These are phyloP conservation scores for Gerris lacustris DNA, from an alignment of 2,888 invertebrate species.

Conservation along the genomic window DNA sequence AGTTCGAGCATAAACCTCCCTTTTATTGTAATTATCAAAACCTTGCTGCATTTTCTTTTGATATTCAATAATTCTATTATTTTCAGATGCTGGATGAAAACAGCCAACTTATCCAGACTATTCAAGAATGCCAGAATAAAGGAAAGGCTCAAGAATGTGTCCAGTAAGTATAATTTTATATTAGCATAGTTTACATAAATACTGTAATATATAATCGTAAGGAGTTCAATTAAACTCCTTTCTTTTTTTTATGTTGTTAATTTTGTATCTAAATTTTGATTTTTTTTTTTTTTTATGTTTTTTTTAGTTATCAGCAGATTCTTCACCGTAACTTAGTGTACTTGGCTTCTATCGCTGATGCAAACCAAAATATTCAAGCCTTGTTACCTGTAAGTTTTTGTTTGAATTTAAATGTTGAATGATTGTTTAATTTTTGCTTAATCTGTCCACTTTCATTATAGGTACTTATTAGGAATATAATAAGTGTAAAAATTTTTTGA, in stretches of 20 bases:
- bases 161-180: conserved; percentile 47
- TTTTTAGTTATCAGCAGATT: conserved; percentile 66
- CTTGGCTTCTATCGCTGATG: conserved; percentile 91
- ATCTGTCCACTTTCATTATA: conserved; percentile 11
- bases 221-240: no score
- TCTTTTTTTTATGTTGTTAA: conserved; percentile 4
- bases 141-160: conserved; percentile 87
- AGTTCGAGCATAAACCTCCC: no score
- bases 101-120: conserved; percentile 88
- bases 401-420: not conserved
- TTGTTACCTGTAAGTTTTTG: conserved; percentile 68
- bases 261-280: not conserved
- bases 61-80: not conserved
- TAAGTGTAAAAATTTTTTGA: no score
- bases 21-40: no score
- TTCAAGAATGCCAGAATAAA: conserved; percentile 91
- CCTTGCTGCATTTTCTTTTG: no score
- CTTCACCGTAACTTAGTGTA: conserved; percentile 92
- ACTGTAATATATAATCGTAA: no score
- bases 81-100: conserved; percentile 89
- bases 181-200: no score
- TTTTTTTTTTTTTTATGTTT: not conserved
- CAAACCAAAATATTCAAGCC: conserved; percentile 81
- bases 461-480: no score
- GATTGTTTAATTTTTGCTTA: not conserved